Conservation (phyloP, 2,888 invertebrate genomes). For the Drosophila testacea region DNA sequence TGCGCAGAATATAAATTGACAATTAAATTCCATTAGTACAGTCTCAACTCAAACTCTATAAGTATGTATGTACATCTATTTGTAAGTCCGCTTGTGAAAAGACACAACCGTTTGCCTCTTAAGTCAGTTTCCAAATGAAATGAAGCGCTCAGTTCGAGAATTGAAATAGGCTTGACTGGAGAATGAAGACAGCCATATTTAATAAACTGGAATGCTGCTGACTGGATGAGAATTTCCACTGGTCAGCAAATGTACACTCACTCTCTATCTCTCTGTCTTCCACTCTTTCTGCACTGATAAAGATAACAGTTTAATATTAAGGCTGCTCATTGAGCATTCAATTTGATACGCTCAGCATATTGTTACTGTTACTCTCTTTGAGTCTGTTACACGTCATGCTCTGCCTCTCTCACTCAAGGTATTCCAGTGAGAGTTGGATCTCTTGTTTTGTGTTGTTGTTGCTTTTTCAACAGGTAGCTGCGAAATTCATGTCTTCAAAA, state of each 20-base stretch:
- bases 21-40: constrained; percentile 48
- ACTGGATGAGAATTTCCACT: constrained; percentile 45
- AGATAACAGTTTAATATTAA: constrained; percentile 32
- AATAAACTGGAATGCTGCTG: constrained; percentile 36
- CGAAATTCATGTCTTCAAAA: constrained; percentile 14
- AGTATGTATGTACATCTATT: neutral
- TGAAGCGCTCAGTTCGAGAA: constrained; percentile 13
- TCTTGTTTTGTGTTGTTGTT: neutral
- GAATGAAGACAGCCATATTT: constrained; percentile 32
- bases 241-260: constrained; percentile 30
- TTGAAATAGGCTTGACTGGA: constrained; percentile 40
- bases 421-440: constrained; percentile 33
- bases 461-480: constrained; percentile 56
- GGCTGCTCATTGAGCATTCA: constrained; percentile 26
- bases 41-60: constrained; percentile 29
- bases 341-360: constrained; percentile 35
- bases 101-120: constrained; percentile 56
- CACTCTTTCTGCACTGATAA: constrained; percentile 2
- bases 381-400: neutral
- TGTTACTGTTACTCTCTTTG: constrained; percentile 10
- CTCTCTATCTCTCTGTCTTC: constrained; percentile 9
- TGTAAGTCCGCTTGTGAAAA: neutral
- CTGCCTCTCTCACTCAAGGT: neutral
- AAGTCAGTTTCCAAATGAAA: constrained; percentile 63
- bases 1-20: constrained; percentile 80